phyloP scores from a whole-genome alignment of 2,888 invertebrate genomes.

The Amblyteles armatorius region DNA sequence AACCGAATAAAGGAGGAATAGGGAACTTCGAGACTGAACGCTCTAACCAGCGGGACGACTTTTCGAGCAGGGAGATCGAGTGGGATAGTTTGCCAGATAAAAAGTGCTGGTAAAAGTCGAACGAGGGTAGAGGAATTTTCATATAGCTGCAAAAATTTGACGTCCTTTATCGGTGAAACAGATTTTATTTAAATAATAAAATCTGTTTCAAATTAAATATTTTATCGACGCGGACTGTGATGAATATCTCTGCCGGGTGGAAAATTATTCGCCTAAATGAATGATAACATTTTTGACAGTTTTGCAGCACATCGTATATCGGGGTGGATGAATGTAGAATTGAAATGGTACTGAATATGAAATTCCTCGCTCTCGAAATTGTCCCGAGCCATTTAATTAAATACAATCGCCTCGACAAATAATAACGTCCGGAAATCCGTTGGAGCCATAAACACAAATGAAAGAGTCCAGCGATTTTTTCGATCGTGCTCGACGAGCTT shows the following conservation, averaged over 20 bases:
- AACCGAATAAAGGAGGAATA: not conserved
- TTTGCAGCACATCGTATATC: not conserved
- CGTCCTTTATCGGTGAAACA: not conserved
- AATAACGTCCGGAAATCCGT: not conserved
- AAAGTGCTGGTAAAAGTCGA: slow-evolving; percentile 26
- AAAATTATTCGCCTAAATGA: not conserved
- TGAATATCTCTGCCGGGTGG: slow-evolving; percentile 13
- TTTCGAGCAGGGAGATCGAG: slow-evolving; percentile 18
- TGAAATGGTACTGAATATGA: not conserved
- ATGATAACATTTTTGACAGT: not conserved
- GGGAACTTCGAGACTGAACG: slow-evolving; percentile 15
- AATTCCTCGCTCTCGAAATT: not conserved
- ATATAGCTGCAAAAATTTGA: not conserved
- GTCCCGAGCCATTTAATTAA: not conserved
- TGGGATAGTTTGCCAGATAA: slow-evolving; percentile 23
- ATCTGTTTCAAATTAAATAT: no score
- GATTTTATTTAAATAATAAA: no score
- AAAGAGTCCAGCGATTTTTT: not conserved
- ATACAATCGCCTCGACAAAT: not conserved
- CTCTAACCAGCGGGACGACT: slow-evolving; percentile 13
- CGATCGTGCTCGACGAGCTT: not conserved
- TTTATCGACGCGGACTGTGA: not conserved
- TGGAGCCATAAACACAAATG: slow-evolving; percentile 34
- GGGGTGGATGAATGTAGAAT: not conserved
- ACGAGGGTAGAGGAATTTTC: slow-evolving; percentile 34